Base-by-base conservation (phyloP, 2,797 vertebrate species). In the Oreochromis mossambicus region DNA sequence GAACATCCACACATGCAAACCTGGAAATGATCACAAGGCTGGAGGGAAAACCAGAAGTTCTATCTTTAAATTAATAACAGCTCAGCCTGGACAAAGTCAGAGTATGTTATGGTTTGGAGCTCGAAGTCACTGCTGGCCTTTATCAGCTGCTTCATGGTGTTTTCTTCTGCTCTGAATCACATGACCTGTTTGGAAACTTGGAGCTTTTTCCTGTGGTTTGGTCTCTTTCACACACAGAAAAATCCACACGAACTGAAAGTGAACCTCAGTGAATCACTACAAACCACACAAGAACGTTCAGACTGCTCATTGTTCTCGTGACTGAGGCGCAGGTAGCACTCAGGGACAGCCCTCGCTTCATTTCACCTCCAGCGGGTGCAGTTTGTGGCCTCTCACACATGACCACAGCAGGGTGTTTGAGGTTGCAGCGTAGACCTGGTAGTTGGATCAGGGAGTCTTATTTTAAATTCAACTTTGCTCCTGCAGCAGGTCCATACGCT, bases 161-260 rank as follows among this genome's bases (percentile, higher is more conserved):
- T 26, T 70, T 70, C 38, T 26, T 70, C 36, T 43, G n/a, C 63
- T 68, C 66, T 70, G 21, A 46, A 26, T 70, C 66, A 66, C 19
- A 38, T 43, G 66, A 15, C 14, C 21, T 24, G 6, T 68, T 68
- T 68, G 63, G 63, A 24, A 68, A 24, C 63, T 68, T 68, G 8
- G 3, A 68, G 63, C n/a, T 24, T 68, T 68, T 68, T 68, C 13
- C 63, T 68, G 63, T 68, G 63, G 63, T 68, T 68, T 24, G 38
- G 1, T 68, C 13, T 68, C 3, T 1, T 68, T 68, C 38, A 43
- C 63, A 63, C 19, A 43, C 36, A 24, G 36, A 43, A 68, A 68
- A 68, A 41, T 68, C 36, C 63, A 68, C 13, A 43, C 3, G 7
- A 68, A 61, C 58, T 36, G 58, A 63, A 63, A 63, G 32, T 34